These are phyloP conservation scores for Argyresthia goedartella DNA, from an alignment of 2,888 invertebrate genomes.

Conservation along the genomic window DNA sequence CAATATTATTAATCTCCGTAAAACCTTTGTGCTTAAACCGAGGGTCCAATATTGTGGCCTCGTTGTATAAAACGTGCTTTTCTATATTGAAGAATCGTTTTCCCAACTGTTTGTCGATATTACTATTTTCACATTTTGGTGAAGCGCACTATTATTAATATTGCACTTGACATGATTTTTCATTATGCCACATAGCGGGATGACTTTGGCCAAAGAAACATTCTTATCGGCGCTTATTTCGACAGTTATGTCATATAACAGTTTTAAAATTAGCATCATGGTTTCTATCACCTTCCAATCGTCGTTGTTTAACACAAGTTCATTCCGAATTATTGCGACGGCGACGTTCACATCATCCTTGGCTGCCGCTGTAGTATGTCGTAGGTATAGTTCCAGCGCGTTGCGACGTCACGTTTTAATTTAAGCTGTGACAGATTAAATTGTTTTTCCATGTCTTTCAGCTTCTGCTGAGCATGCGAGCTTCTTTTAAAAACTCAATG, in stretches of 20 bases:
- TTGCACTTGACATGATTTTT: background rate
- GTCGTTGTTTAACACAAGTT: background rate
- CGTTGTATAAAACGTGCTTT: background rate
- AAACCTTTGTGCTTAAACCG: too few species aligned
- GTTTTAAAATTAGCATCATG: background rate
- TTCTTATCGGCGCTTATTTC: background rate
- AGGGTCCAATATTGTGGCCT: background rate
- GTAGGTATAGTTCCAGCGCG: too few species aligned
- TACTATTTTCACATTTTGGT: background rate
- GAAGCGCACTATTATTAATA: background rate
- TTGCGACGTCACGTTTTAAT: background rate
- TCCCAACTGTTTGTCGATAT: background rate
- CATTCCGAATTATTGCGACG: conserved; percentile 10
- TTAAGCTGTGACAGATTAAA: too few species aligned
- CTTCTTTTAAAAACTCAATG: too few species aligned
- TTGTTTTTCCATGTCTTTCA: too few species aligned
- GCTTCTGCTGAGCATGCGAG: too few species aligned
- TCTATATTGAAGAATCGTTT: background rate
- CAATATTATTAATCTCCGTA: too few species aligned
- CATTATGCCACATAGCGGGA: conserved; percentile 1
- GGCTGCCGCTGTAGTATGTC: conserved; percentile 7
- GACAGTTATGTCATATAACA: background rate
- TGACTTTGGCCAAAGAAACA: background rate
- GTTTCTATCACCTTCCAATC: conserved; percentile 4
- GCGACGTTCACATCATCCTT: conserved; percentile 17